These are phyloP conservation scores for Lutraria rhynchaena DNA, from an alignment of 1,140 invertebrate genomes.

Conservation along the genomic window DNA sequence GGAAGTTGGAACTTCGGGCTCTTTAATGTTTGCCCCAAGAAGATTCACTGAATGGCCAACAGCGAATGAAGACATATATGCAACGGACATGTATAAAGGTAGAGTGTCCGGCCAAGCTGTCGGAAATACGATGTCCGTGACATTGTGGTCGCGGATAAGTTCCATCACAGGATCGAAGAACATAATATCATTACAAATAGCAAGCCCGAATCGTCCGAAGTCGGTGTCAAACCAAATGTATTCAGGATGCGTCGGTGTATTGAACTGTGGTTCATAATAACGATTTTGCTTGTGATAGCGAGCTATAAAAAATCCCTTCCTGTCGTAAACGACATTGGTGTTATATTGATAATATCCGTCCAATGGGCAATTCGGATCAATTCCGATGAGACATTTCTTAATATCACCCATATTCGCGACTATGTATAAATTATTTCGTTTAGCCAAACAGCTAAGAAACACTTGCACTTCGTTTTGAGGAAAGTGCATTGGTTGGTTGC, in stretches of 20 bases:
- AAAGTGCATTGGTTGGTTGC: slow-evolving; percentile 42
- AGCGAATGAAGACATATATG: slow-evolving; percentile 84
- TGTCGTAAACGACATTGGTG: slow-evolving; percentile 89
- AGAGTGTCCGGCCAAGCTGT: slow-evolving; percentile 89
- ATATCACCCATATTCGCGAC: slow-evolving; percentile 89
- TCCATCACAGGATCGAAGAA: slow-evolving; percentile 85
- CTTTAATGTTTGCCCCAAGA: slow-evolving; percentile 84
- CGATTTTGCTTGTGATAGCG: slow-evolving; percentile 88
- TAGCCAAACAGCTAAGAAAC: slow-evolving; percentile 84
- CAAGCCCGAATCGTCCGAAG: slow-evolving; percentile 90
- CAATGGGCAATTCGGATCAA: slow-evolving; percentile 82
- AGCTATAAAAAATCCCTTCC: slow-evolving; percentile 84
- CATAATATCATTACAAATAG: slow-evolving; percentile 90
- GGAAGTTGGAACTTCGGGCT: slow-evolving; percentile 80
- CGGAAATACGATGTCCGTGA: slow-evolving; percentile 88
- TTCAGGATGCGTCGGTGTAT: slow-evolving; percentile 77
- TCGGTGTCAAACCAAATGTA: slow-evolving; percentile 85
- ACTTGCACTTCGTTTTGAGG: slow-evolving; percentile 59
- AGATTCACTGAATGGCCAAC: slow-evolving; percentile 84
- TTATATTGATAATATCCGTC: slow-evolving; percentile 86
- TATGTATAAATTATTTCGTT: slow-evolving; percentile 84
- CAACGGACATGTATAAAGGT: slow-evolving; percentile 85
- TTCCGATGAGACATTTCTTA: slow-evolving; percentile 82
- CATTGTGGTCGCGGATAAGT: slow-evolving; percentile 82
- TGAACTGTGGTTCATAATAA: slow-evolving; percentile 85